Evolutionary conservation across 2,797 vertebrate genomes (phyloP).

Genomic region (Eulemur rubriventer): DNA sequence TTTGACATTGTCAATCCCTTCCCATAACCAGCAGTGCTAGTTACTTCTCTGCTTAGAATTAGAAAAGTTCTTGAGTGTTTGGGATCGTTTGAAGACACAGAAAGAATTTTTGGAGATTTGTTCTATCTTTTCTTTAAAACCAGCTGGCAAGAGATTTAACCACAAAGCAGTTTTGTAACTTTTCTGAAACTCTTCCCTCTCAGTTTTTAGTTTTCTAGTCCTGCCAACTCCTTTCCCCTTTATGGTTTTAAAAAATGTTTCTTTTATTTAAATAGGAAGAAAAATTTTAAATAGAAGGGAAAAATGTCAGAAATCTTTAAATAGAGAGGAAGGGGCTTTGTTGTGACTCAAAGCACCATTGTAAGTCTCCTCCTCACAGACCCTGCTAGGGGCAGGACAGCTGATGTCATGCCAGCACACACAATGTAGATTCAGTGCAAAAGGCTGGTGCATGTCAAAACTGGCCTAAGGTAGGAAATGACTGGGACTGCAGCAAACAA

Average conservation of each 20-base stretch:
- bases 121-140: not conserved
- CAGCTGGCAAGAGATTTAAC: too few relatives aligned
- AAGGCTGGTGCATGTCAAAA: slow-evolving; percentile 24
- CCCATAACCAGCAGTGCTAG: not conserved
- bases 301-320: slow-evolving; percentile 67
- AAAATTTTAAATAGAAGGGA: slow-evolving; percentile 70
- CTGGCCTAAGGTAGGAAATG: slow-evolving; percentile 69
- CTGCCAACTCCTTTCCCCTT: slow-evolving; percentile 25
- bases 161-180: slow-evolving; percentile 33
- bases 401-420: slow-evolving; percentile 16
- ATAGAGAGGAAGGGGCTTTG: slow-evolving; percentile 33
- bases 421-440: slow-evolving; percentile 30
- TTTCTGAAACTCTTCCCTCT: slow-evolving; percentile 20
- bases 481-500: not conserved
- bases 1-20: not conserved
- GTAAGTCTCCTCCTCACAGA: slow-evolving; percentile 51
- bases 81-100: not conserved
- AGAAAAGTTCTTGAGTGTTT: slow-evolving; percentile 27
- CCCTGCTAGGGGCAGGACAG: slow-evolving; percentile 32
- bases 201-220: slow-evolving; percentile 43
- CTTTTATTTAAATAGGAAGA: slow-evolving; percentile 46
- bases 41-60: slow-evolving; percentile 13
- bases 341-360: slow-evolving; percentile 65
- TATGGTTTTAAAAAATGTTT: not conserved
- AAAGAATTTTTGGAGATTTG: slow-evolving; percentile 44